phyloP scores from a whole-genome alignment of 2,113 vertebrate species.

The Caranx ignobilis region DNA sequence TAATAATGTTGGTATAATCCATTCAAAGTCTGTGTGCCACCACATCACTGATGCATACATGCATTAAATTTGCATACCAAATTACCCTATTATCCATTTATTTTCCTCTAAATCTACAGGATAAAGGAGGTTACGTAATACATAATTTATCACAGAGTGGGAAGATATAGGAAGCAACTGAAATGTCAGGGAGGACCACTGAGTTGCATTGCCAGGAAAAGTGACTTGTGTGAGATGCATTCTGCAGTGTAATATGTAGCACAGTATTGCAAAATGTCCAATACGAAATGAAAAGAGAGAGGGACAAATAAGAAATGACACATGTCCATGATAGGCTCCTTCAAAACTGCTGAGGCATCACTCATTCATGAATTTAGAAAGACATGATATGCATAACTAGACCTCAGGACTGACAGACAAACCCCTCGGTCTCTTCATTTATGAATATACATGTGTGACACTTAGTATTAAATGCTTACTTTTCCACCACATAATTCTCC shows the following conservation, averaged over 20 bases:
- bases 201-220: neutral
- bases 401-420: neutral
- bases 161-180: conserved; percentile 13
- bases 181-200: neutral
- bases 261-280: neutral
- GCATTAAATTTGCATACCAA: neutral
- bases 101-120: conserved; percentile 19
- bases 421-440: conserved; percentile 44
- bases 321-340: neutral
- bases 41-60: no score
- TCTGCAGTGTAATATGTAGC: neutral
- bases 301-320: neutral
- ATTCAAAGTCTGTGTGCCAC: conserved; percentile 6
- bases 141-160: conserved; percentile 1
- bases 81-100: neutral
- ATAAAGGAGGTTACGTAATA: neutral
- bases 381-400: conserved; percentile 3
- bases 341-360: conserved; percentile 14
- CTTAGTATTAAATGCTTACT: conserved; percentile 35
- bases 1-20: neutral
- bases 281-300: neutral
- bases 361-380: neutral
- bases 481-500: conserved; percentile 18
- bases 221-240: neutral
- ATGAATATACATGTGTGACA: neutral